Evolutionary conservation across 2,797 vertebrate genomes (phyloP).

Genomic region (Leptoclinus maculatus): DNA sequence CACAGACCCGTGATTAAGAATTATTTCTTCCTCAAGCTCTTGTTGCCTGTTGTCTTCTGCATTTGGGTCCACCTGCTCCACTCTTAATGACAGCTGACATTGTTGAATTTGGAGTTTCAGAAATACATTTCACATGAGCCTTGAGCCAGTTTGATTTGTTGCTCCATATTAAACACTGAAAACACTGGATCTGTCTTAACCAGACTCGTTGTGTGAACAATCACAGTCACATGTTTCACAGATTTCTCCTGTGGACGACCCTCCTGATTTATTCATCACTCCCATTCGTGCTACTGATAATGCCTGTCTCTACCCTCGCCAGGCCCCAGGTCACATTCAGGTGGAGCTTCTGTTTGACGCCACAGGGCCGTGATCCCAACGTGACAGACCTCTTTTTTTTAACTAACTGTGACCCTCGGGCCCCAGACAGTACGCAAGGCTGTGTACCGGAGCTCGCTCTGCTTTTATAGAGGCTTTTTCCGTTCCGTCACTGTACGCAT

Average conservation of each 20-base stretch:
- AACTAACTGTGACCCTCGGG: constrained; percentile 59
- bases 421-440: constrained; percentile 62
- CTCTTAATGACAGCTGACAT: not conserved
- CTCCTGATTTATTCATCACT: constrained; percentile 47
- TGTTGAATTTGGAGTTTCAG: not conserved
- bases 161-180: not conserved
- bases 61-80: not conserved
- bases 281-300: constrained; percentile 50
- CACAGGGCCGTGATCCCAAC: constrained; percentile 56
- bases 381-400: constrained; percentile 40
- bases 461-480: constrained; percentile 70
- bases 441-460: constrained; percentile 33
- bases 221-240: constrained; percentile 3
- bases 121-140: too few species aligned
- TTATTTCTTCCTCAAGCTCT: not conserved
- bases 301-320: constrained; percentile 21
- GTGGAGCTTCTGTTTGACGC: constrained; percentile 79
- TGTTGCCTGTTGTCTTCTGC: too few species aligned
- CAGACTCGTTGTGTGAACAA: constrained; percentile 30
- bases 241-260: constrained; percentile 20
- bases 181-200: not conserved
- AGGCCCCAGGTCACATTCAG: constrained; percentile 61
- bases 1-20: not conserved
- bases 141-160: constrained; percentile 13
- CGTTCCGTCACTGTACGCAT: constrained; percentile 50